Conservation (phyloP, 2,888 invertebrate species). For the Ennomos erosarius region DNA sequence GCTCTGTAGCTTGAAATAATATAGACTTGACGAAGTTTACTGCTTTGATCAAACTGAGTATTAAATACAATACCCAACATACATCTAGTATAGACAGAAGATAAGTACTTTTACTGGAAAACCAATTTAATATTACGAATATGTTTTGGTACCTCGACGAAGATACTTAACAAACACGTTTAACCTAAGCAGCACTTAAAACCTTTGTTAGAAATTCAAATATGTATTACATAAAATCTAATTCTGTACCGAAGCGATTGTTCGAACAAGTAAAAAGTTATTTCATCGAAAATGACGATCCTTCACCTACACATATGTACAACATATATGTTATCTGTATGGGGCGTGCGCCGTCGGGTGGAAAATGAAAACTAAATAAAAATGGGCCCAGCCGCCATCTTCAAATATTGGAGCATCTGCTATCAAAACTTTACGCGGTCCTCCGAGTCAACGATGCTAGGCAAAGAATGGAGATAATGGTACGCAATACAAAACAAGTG, state of each 20-base stretch:
- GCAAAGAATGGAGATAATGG: slow-evolving; percentile 10
- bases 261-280: slow-evolving; percentile 26
- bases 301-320: slow-evolving; percentile 21
- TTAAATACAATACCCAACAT: too few relatives aligned
- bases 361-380: slow-evolving; percentile 73
- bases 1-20: too few relatives aligned
- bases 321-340: slow-evolving; percentile 24
- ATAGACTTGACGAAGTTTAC: too few relatives aligned
- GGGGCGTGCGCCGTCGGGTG: slow-evolving; percentile 46
- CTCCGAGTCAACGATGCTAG: slow-evolving; percentile 32
- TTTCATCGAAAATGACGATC: not conserved
- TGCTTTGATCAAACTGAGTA: too few relatives aligned
- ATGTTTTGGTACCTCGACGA: too few relatives aligned
- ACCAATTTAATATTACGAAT: too few relatives aligned
- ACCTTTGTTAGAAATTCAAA: too few relatives aligned
- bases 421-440: slow-evolving; percentile 65
- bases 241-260: slow-evolving; percentile 8
- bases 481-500: too few relatives aligned
- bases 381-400: slow-evolving; percentile 51
- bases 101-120: too few relatives aligned
- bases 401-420: slow-evolving; percentile 70
- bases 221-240: slow-evolving; percentile 7
- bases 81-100: too few relatives aligned
- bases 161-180: too few relatives aligned
- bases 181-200: too few relatives aligned